A percentile compares a stretch with the other conserved stretches of the same genome.
phyloP scores from a whole-genome alignment of 2,113 vertebrate species.

The Paralichthys olivaceus region DNA sequence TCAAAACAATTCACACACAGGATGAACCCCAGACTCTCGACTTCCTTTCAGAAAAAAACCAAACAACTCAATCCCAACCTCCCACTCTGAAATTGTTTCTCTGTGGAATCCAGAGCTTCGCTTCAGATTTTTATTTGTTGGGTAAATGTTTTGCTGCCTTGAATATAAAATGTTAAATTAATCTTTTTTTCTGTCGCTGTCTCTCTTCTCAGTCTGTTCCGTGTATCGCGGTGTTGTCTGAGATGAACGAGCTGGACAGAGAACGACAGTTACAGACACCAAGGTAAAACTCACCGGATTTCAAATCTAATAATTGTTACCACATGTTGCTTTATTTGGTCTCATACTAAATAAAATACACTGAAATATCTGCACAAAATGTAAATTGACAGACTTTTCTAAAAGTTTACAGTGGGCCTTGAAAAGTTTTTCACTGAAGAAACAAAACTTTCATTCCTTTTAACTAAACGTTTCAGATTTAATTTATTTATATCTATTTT shows the following conservation, averaged over 20 bases:
- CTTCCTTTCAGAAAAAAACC: slow-evolving; percentile 66
- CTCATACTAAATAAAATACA: not conserved
- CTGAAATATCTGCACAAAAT: not conserved
- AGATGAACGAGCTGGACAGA: slow-evolving; percentile 74
- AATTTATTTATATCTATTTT: too few relatives aligned
- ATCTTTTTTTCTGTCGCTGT: slow-evolving; percentile 3
- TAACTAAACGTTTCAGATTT: too few relatives aligned
- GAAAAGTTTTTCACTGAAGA: too few relatives aligned
- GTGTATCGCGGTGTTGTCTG: slow-evolving; percentile 75
- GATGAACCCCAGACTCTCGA: slow-evolving; percentile 74
- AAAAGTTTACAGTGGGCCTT: too few relatives aligned
- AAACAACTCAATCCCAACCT: slow-evolving; percentile 33
- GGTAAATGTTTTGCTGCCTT: slow-evolving; percentile 8
- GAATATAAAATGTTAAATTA: not conserved
- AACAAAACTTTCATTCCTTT: too few relatives aligned
- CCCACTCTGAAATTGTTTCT: slow-evolving; percentile 36
- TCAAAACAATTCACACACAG: slow-evolving; percentile 73
- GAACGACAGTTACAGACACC: slow-evolving; percentile 59
- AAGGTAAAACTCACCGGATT: slow-evolving; percentile 50
- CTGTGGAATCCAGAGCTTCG: slow-evolving; percentile 36
- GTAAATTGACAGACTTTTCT: too few relatives aligned
- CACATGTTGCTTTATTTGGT: not conserved
- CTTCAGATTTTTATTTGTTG: slow-evolving; percentile 24
- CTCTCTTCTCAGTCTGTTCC: slow-evolving; percentile 72
- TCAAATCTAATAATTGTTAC: not conserved